Conservation (phyloP, 2,888 invertebrate genomes). For the Sarcophaga carnaria region DNA sequence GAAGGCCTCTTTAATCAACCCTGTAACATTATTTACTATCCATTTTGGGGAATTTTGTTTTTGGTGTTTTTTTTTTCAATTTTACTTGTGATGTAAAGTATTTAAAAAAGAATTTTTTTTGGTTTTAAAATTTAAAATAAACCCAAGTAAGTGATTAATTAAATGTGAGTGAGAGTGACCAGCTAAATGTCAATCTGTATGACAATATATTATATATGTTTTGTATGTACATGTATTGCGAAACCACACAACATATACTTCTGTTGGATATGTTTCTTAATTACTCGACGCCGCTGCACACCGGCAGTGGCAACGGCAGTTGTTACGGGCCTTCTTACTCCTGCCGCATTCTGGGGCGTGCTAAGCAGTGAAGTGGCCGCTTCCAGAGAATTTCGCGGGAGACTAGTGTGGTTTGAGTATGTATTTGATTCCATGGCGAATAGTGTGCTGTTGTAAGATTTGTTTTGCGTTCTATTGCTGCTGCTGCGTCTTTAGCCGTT, state of each 20-base stretch:
- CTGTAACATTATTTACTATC: neutral
- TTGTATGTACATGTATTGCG: conserved; percentile 80
- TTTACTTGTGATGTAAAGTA: neutral
- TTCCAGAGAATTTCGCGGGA: conserved; percentile 62
- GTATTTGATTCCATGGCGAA: conserved; percentile 65
- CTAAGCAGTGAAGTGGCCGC: conserved; percentile 48
- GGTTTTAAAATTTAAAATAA: neutral
- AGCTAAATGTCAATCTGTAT: neutral
- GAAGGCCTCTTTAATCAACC: neutral
- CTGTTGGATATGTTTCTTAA: conserved; percentile 81
- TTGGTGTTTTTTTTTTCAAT: too few species aligned
- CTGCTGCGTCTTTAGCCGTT: conserved; percentile 3
- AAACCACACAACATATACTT: conserved; percentile 82
- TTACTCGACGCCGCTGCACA: conserved; percentile 79
- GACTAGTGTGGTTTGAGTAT: conserved; percentile 44
- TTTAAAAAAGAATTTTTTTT: neutral
- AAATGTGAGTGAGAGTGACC: neutral
- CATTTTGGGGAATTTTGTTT: too few species aligned
- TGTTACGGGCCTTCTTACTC: conserved; percentile 58
- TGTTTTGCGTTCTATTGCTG: neutral
- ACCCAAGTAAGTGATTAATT: neutral
- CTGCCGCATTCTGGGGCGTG: conserved; percentile 14
- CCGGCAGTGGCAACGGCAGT: conserved; percentile 79
- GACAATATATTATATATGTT: neutral
- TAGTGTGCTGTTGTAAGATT: conserved; percentile 28